Evolutionary conservation across 2,888 invertebrate species (phyloP).

Genomic region (Pyrgus malvae): DNA sequence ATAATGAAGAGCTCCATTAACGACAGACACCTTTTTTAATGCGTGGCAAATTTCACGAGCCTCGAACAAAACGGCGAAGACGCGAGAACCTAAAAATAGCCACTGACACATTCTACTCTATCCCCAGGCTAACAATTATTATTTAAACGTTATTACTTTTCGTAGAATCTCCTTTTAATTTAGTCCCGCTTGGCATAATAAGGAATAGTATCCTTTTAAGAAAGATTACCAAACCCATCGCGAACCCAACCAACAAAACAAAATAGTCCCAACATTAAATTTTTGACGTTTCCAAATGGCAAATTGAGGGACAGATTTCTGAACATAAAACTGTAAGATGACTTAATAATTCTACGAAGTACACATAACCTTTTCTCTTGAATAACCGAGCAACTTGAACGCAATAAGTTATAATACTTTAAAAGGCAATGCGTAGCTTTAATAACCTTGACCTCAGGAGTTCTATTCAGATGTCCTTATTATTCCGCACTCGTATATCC

Average conservation of each 20-base stretch:
- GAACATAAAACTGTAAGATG: neutral
- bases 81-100: conserved; percentile 19
- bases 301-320: neutral
- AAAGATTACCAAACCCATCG: neutral
- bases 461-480: conserved; percentile 67
- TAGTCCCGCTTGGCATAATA: neutral
- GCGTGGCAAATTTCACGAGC: conserved; percentile 25
- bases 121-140: conserved; percentile 20
- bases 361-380: neutral
- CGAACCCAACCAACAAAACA: neutral
- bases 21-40: conserved; percentile 25
- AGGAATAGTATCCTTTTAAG: neutral
- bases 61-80: conserved; percentile 23
- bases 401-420: conserved; percentile 3
- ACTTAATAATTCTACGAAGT: neutral
- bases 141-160: conserved; percentile 22
- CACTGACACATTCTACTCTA: conserved; percentile 23
- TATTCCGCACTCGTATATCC: conserved; percentile 53
- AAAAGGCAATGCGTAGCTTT: conserved; percentile 14
- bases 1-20: conserved; percentile 23
- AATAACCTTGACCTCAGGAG: conserved; percentile 61
- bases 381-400: neutral
- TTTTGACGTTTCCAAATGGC: neutral
- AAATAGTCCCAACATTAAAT: neutral
- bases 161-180: conserved; percentile 10